These are phyloP conservation scores for Sciurus niger DNA, from an alignment of 2,113 vertebrate species.

Conservation along the genomic window DNA sequence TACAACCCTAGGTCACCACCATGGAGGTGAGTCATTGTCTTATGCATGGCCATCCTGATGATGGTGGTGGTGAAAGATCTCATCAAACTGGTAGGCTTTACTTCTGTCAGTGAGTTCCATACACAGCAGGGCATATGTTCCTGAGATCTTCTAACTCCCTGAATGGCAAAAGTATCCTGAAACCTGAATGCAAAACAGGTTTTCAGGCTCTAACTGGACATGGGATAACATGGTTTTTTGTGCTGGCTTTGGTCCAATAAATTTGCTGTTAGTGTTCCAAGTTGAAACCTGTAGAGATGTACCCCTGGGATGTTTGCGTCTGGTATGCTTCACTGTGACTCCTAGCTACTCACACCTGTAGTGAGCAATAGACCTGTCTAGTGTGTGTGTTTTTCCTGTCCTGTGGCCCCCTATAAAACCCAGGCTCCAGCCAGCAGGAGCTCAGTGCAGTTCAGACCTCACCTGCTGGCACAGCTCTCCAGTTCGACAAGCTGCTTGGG, in stretches of 20 bases:
- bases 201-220: not conserved
- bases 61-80: not conserved
- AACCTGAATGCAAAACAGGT: not conserved
- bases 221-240: not conserved
- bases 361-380: not conserved
- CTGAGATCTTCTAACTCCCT: not conserved
- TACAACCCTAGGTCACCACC: not conserved
- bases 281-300: not conserved
- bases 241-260: not conserved
- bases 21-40: not conserved
- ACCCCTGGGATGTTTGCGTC: not conserved
- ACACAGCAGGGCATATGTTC: not conserved
- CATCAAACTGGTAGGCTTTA: not conserved
- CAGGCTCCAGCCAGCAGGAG: not conserved
- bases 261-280: not conserved
- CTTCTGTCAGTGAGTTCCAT: not conserved
- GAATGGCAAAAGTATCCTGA: not conserved
- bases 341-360: not conserved
- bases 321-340: not conserved
- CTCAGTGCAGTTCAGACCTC: not conserved
- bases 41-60: not conserved
- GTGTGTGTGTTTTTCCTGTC: not conserved
- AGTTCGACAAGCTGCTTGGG: not conserved
- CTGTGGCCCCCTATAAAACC: not conserved
- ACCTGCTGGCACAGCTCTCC: constrained; percentile 48